Base-by-base conservation (phyloP, 2,113 vertebrate species). In the Aplodontia rufa region DNA sequence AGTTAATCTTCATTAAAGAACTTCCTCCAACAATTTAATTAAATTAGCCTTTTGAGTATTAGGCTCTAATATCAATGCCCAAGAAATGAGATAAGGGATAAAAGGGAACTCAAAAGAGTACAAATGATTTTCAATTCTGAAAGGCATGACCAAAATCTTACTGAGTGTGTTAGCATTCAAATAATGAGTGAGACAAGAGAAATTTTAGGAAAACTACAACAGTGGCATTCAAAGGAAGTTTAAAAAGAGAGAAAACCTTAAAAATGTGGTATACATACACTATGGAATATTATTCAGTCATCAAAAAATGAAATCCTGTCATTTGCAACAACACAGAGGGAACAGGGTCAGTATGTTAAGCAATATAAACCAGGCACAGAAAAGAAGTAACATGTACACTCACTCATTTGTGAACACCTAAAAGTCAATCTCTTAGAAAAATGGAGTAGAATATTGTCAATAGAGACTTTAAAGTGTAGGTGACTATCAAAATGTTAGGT, bases 71-170 rank as follows among this genome's bases (percentile, higher is more conserved):
- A 92, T 68, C 58, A 80, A 24, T 68, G 19, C 58, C 28, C 68
- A 78, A 87, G 24, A 60, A 87, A 71, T 93, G 35, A 90, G 17
- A 49, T 8, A 10, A 79, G 32, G 87, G 58, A 16, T 12, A 71
- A 68, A 93, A 94, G 55, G 35, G 45, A 24, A 55, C 35, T 17
- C 28, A 86, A 81, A 94, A 42, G 62, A 91, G 40, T 53, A 85
- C 45, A 86, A 86, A 74, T 72, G 28, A 30, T 88, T 95, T 22
- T 47, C 20, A 66, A 22, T 53, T 45, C 30, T 72, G 47, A 64
- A 87, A 93, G n/a, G 51, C 24, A 82, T 93, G 74, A 66, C 95
- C 20, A 89, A 72, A 83, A 76, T 89, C 20, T 83, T 62, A 51
- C 40, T 89, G 87, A 82, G 3, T 51, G 0, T 19, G 60, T 58